Evolutionary conservation across 1,140 invertebrate genomes (phyloP).

Genomic region (Macrosteles quadrilineatus): DNA sequence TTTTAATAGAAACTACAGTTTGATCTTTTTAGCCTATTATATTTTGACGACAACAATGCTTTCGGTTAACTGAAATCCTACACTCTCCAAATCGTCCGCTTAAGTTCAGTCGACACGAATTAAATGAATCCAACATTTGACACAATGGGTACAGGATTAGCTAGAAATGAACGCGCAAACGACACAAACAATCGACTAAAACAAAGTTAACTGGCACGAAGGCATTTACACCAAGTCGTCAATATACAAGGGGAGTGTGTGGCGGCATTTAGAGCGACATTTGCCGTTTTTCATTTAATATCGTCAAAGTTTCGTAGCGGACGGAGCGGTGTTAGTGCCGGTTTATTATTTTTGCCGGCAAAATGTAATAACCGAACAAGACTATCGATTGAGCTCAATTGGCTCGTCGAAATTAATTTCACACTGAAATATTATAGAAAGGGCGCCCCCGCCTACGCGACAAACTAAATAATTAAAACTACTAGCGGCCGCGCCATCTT

Average conservation of each 20-base stretch:
- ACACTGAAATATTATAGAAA: not conserved
- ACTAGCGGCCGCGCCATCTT: not conserved
- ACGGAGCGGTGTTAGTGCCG: not conserved
- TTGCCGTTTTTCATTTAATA: conserved; percentile 13
- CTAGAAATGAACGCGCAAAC: no score
- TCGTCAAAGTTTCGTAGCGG: not conserved
- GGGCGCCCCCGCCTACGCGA: not conserved
- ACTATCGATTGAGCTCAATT: conserved; percentile 12
- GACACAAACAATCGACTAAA: no score
- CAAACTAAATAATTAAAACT: conserved; percentile 15
- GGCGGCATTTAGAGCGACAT: not conserved
- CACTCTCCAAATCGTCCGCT: no score
- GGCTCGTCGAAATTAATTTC: conserved; percentile 12
- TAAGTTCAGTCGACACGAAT: no score
- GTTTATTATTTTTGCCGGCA: conserved; percentile 6
- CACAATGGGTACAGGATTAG: no score
- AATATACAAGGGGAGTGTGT: not conserved
- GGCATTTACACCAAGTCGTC: not conserved
- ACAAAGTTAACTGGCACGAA: not conserved
- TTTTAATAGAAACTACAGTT: no score
- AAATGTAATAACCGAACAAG: conserved; percentile 14
- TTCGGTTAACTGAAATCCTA: no score
- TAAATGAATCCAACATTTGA: no score
- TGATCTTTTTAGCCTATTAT: no score
- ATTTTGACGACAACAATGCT: no score